Conservation (phyloP, 2,888 invertebrate genomes). For the Pristionchus fissidentatus region DNA sequence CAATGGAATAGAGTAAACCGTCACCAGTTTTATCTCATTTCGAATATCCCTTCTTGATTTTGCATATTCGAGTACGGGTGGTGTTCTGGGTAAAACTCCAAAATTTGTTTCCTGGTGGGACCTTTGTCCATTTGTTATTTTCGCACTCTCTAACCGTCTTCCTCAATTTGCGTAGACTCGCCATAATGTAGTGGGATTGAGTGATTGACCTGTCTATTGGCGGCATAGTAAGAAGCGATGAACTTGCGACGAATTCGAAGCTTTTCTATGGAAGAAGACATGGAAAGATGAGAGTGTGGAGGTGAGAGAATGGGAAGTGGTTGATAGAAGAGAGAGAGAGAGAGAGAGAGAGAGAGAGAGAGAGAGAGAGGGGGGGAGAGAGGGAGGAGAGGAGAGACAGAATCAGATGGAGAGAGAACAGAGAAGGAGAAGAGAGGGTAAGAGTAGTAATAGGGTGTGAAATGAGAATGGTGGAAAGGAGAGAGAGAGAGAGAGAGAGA, state of each 20-base stretch:
- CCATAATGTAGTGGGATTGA: background rate
- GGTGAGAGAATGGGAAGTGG: conserved; percentile 24
- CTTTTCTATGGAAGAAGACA: conserved; percentile 35
- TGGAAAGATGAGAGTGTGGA: background rate
- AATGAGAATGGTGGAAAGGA: conserved; percentile 8
- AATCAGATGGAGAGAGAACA: background rate
- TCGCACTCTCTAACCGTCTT: background rate
- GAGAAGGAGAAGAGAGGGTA: too few relatives aligned
- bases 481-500: background rate
- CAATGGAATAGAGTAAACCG: too few relatives aligned
- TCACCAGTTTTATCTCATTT: too few relatives aligned
- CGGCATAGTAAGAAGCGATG: conserved; percentile 58
- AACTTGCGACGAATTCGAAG: conserved; percentile 53
- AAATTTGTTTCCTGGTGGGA: too few relatives aligned
- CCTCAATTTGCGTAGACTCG: too few relatives aligned
- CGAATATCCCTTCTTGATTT: too few relatives aligned
- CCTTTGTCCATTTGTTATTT: background rate
- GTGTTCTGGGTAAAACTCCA: too few relatives aligned
- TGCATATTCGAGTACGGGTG: too few relatives aligned
- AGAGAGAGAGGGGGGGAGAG: conserved; percentile 25
- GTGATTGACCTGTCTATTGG: conserved; percentile 50
- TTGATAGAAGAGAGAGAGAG: background rate
- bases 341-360: conserved; percentile 2
- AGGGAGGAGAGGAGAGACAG: conserved; percentile 12
- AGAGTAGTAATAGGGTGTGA: conserved; percentile 4